These are phyloP conservation scores for Amphimallon solstitiale DNA, from an alignment of 2,888 invertebrate genomes.

Conservation along the genomic window DNA sequence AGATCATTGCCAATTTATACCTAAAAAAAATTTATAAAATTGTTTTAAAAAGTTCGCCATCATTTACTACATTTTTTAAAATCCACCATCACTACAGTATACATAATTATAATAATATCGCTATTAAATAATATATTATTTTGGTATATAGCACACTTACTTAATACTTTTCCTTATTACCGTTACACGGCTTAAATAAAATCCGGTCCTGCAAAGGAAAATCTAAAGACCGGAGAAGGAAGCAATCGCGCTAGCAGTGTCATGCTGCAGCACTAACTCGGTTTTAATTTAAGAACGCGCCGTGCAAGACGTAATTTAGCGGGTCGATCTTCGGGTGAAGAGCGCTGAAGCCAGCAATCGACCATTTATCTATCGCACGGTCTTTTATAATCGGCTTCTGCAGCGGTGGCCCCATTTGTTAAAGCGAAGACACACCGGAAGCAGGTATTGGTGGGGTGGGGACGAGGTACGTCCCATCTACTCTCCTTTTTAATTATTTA, in stretches of 20 bases:
- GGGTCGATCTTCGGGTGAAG: slow-evolving; percentile 38
- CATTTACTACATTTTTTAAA: too few relatives aligned
- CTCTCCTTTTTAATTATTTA: slow-evolving; percentile 2
- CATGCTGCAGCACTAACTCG: slow-evolving; percentile 47
- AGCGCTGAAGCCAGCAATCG: slow-evolving; percentile 53
- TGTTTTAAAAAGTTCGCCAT: too few relatives aligned
- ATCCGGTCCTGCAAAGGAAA: slow-evolving; percentile 52
- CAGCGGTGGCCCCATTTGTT: neutral
- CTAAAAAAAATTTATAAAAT: too few relatives aligned
- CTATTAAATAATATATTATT: too few relatives aligned
- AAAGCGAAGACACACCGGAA: slow-evolving; percentile 4
- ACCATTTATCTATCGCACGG: slow-evolving; percentile 55
- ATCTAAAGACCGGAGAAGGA: neutral
- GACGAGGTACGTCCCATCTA: neutral
- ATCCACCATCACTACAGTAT: too few relatives aligned
- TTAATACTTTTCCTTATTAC: too few relatives aligned
- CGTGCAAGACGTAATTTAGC: slow-evolving; percentile 56
- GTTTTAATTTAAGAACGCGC: slow-evolving; percentile 57
- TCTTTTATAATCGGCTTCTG: slow-evolving; percentile 53
- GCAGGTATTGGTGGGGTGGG: neutral
- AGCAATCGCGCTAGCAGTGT: neutral
- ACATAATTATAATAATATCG: too few relatives aligned
- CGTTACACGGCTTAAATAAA: slow-evolving; percentile 54
- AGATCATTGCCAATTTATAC: too few relatives aligned
- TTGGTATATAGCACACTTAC: too few relatives aligned